Conservation (phyloP, 2,888 invertebrate species). For the Drosophila phalerata region DNA sequence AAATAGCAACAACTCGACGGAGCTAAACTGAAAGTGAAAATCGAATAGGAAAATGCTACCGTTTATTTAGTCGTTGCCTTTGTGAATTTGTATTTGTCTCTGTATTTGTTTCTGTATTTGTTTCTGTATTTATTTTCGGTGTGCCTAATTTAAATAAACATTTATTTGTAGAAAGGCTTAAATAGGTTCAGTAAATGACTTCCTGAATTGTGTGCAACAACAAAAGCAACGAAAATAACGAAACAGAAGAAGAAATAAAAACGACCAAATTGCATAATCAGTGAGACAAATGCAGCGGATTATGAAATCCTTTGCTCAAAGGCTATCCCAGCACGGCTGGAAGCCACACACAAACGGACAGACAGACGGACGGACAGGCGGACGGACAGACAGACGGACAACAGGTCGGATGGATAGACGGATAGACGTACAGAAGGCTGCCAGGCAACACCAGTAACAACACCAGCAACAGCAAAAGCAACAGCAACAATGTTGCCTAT, state of each 20-base stretch:
- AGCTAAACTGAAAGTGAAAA: conserved; percentile 68
- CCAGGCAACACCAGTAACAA: conserved; percentile 40
- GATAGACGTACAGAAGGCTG: conserved; percentile 22
- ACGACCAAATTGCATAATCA: conserved; percentile 70
- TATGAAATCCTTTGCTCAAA: conserved; percentile 78
- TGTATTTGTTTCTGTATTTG: conserved; percentile 29
- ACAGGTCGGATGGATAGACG: background rate
- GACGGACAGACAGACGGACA: background rate
- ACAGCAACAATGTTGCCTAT: conserved; percentile 21
- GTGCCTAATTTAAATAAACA: conserved; percentile 78
- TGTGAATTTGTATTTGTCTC: conserved; percentile 17
- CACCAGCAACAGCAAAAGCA: conserved; percentile 40
- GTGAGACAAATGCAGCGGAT: conserved; percentile 72
- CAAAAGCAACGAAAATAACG: background rate
- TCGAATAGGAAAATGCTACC: conserved; percentile 67
- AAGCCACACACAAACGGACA: conserved; percentile 37
- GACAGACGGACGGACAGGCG: conserved; percentile 2
- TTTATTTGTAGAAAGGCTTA: conserved; percentile 76
- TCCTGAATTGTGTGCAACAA: conserved; percentile 68
- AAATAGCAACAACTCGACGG: background rate
- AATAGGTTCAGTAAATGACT: conserved; percentile 76
- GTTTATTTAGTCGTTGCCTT: conserved; percentile 47
- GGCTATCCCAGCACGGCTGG: conserved; percentile 50
- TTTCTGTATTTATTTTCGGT: conserved; percentile 58
- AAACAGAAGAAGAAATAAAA: conserved; percentile 24